phyloP scores from a whole-genome alignment of 2,888 invertebrate genomes.

The Drosophila ustulata region DNA sequence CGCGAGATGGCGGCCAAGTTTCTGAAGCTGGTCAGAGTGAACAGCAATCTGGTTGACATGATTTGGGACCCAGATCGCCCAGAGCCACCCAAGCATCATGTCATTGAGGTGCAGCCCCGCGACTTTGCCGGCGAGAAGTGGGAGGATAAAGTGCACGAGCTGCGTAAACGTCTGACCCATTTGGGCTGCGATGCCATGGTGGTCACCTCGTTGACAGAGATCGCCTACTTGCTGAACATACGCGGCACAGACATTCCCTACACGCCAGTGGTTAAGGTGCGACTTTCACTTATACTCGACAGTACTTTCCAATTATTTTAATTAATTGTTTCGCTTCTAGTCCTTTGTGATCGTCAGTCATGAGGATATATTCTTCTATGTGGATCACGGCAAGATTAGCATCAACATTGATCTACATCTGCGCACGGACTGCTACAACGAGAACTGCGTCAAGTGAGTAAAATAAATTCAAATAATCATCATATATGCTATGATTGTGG shows the following conservation, averaged over 20 bases:
- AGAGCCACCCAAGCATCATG: constrained; percentile 84
- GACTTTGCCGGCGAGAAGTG: constrained; percentile 89
- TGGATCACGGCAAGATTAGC: constrained; percentile 88
- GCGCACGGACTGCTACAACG: constrained; percentile 87
- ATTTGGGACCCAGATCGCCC: constrained; percentile 91
- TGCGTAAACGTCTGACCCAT: constrained; percentile 88
- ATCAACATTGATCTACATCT: constrained; percentile 86
- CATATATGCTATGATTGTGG: neutral
- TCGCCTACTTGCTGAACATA: constrained; percentile 95
- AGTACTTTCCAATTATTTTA: neutral
- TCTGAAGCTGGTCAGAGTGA: constrained; percentile 77
- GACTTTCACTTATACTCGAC: neutral
- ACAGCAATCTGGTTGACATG: constrained; percentile 90
- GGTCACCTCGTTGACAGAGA: constrained; percentile 94
- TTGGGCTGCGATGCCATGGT: constrained; percentile 91
- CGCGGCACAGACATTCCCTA: constrained; percentile 93
- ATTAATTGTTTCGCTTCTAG: constrained; percentile 67
- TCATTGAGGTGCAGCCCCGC: constrained; percentile 86
- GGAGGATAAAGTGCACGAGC: constrained; percentile 90
- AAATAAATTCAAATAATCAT: rapidly evolving
- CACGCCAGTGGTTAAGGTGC: constrained; percentile 91
- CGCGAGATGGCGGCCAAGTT: constrained; percentile 85
- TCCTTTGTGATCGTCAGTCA: constrained; percentile 90
- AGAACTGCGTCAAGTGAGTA: constrained; percentile 88
- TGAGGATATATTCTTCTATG: constrained; percentile 89